Conservation (phyloP, 2,113 vertebrate species). For the Passer domesticus region DNA sequence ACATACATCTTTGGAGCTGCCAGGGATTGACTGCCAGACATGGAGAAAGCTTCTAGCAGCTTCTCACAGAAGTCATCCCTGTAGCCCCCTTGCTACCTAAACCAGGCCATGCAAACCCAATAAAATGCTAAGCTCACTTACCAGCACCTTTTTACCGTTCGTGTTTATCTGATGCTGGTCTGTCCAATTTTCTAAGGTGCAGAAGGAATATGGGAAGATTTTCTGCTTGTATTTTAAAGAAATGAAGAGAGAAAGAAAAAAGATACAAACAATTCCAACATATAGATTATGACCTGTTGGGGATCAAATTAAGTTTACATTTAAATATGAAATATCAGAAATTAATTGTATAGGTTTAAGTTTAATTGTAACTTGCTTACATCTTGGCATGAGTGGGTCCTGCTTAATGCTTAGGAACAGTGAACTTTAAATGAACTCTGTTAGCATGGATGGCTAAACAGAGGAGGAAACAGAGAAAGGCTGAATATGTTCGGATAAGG, state of each 20-base stretch:
- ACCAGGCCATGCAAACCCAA: neutral
- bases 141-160: neutral
- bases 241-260: neutral
- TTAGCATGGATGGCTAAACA: neutral
- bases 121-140: neutral
- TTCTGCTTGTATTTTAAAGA: neutral
- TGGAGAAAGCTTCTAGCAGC: neutral
- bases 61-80: neutral
- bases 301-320: neutral
- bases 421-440: neutral
- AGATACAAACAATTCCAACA: neutral
- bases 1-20: neutral
- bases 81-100: neutral
- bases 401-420: neutral
- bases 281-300: neutral
- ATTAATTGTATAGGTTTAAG: neutral
- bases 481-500: neutral
- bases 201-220: neutral
- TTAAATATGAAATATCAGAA: neutral
- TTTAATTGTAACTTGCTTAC: neutral
- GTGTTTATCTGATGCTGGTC: neutral
- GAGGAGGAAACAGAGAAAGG: neutral
- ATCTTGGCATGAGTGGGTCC: neutral
- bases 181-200: neutral
- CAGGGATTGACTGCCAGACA: neutral